These are phyloP conservation scores for Tromatobia lineatoria DNA, from an alignment of 2,888 invertebrate genomes.

Conservation along the genomic window DNA sequence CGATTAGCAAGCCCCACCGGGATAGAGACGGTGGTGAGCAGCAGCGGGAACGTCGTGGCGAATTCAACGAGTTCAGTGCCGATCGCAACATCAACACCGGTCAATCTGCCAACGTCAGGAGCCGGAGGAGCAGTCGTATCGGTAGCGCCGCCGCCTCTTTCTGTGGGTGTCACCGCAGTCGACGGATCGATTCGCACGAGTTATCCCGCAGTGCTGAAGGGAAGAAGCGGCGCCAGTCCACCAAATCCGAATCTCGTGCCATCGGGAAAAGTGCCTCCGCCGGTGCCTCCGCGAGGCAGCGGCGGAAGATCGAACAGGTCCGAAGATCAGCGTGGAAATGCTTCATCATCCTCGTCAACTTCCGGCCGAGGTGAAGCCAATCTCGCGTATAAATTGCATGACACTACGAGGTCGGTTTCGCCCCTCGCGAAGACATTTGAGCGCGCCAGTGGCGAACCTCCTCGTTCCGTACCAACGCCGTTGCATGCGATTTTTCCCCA, in stretches of 20 bases:
- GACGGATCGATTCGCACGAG: conserved; percentile 82
- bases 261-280: conserved; percentile 91
- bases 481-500: conserved; percentile 62
- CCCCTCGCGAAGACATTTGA: conserved; percentile 53
- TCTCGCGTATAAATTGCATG: conserved; percentile 70
- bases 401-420: conserved; percentile 55
- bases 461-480: conserved; percentile 48
- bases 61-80: conserved; percentile 84
- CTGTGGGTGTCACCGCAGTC: conserved; percentile 54
- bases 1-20: conserved; percentile 78
- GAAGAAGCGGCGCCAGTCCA: conserved; percentile 86
- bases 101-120: conserved; percentile 85
- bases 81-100: conserved; percentile 82
- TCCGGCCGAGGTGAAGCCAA: conserved; percentile 82
- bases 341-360: conserved; percentile 75
- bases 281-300: conserved; percentile 93
- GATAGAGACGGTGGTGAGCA: conserved; percentile 74
- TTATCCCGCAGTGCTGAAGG: conserved; percentile 92
- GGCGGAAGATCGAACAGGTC: conserved; percentile 69
- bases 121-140: conserved; percentile 72
- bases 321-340: conserved; percentile 77
- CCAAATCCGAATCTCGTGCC: conserved; percentile 87
- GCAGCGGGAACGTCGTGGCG: conserved; percentile 81
- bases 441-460: conserved; percentile 42
- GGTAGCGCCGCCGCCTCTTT: conserved; percentile 63